Evolutionary conservation across 2,113 vertebrate species (phyloP).

Genomic region (human (Homo sapiens)): DNA sequence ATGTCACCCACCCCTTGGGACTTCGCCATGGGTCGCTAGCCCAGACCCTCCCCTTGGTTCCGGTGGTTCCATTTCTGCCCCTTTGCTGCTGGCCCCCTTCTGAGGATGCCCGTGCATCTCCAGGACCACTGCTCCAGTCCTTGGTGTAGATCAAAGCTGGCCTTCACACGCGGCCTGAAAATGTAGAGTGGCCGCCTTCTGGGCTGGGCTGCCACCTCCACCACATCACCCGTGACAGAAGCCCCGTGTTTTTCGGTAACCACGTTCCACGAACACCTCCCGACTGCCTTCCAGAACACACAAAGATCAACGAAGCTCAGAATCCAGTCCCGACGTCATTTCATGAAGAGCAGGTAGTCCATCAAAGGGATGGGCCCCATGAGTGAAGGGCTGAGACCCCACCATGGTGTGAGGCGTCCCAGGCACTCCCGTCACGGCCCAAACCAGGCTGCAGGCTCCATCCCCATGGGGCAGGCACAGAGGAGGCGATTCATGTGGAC

Average conservation of each 20-base stretch:
- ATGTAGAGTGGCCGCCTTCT: too few species aligned
- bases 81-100: neutral
- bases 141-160: neutral
- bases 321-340: fast-evolving
- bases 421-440: neutral
- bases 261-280: fast-evolving
- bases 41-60: neutral
- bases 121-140: neutral
- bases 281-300: neutral
- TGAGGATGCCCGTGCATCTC: neutral
- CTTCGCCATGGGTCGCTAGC: neutral
- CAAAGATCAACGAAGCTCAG: fast-evolving
- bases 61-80: neutral
- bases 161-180: neutral
- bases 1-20: neutral
- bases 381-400: neutral
- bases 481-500: neutral
- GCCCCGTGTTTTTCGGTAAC: too few species aligned
- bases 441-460: neutral
- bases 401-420: neutral
- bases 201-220: neutral
- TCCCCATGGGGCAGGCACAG: neutral
- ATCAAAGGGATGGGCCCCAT: neutral
- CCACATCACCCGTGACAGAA: fast-evolving
- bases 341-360: neutral